These are phyloP conservation scores for Heliconius ethilla DNA, from an alignment of 2,888 invertebrate genomes.

Conservation along the genomic window DNA sequence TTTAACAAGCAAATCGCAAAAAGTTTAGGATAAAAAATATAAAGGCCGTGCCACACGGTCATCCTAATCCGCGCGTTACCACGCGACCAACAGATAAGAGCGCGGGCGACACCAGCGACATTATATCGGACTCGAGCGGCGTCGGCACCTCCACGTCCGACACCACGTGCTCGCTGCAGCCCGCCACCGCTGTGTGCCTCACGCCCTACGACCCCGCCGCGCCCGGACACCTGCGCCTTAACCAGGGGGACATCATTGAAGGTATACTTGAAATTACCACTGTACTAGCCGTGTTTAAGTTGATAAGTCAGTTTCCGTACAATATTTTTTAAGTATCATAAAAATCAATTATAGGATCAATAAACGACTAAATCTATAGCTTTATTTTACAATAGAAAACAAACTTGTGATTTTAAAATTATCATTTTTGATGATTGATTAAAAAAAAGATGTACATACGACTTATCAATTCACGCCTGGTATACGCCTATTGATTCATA, in stretches of 20 bases:
- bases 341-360: too few relatives aligned
- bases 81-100: constrained; percentile 89
- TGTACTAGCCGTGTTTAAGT: background rate
- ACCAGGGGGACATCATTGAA: constrained; percentile 95
- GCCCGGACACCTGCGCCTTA: constrained; percentile 90
- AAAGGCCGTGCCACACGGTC: constrained; percentile 20
- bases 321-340: too few relatives aligned
- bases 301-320: background rate
- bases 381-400: too few relatives aligned
- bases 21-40: background rate
- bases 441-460: background rate
- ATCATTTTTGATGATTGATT: background rate
- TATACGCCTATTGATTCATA: background rate
- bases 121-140: constrained; percentile 95
- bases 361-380: too few relatives aligned
- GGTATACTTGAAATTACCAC: constrained; percentile 69
- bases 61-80: constrained; percentile 48
- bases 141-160: constrained; percentile 95
- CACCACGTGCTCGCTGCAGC: constrained; percentile 89
- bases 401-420: background rate
- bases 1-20: background rate
- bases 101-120: constrained; percentile 93
- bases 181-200: constrained; percentile 90
- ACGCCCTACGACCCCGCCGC: constrained; percentile 88
- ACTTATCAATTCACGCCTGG: background rate